Percentiles rank a stretch among this genome's conserved stretches.
phyloP scores from a whole-genome alignment of 1,140 invertebrate species.

The Telenomus remus region DNA sequence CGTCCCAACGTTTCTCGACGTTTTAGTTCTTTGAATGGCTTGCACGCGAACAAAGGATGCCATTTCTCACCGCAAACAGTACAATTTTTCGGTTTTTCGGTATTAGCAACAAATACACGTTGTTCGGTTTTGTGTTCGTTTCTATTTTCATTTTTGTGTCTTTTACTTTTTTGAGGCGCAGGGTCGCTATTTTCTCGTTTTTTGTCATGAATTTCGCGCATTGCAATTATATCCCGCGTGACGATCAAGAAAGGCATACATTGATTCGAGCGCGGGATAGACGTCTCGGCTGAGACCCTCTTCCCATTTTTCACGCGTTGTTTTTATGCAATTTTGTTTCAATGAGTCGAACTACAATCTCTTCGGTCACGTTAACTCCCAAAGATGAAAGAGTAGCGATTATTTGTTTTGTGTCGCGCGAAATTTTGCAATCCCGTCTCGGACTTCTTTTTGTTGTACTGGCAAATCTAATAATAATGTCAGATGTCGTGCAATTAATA shows the following conservation, averaged over 20 bases:
- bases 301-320: background rate
- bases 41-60: background rate
- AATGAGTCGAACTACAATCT: background rate
- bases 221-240: background rate
- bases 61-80: background rate
- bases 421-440: slow-evolving; percentile 19
- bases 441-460: slow-evolving; percentile 9
- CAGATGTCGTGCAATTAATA: slow-evolving; percentile 4
- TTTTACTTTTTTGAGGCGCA: background rate
- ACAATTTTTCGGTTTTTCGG: background rate
- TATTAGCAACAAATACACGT: background rate
- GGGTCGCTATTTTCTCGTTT: background rate
- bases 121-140: too few relatives aligned
- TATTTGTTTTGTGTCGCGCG: slow-evolving; percentile 6
- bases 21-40: background rate
- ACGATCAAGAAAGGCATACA: background rate
- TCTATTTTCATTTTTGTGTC: background rate
- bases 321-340: background rate
- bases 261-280: background rate
- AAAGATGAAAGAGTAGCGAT: too few relatives aligned
- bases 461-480: slow-evolving; percentile 13
- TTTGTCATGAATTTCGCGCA: background rate
- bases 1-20: background rate
- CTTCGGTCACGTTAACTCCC: background rate
- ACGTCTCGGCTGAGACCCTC: background rate